Evolutionary conservation across 2,888 invertebrate genomes (phyloP), one percentile per base, ranked within the genome.

Genomic region (Patella depressa): DNA sequence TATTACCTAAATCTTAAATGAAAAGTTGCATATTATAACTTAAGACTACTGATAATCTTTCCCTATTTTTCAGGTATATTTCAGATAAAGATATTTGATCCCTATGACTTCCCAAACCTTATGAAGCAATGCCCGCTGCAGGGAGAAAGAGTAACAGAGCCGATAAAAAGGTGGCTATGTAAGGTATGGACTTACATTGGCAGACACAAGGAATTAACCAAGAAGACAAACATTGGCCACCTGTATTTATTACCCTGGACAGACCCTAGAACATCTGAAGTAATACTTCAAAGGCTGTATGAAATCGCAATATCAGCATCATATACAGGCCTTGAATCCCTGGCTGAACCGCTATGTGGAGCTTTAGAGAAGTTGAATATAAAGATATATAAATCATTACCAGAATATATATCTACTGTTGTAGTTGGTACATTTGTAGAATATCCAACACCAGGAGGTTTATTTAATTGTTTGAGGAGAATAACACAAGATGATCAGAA

Each of bases 361-460:
- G 19, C 65, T 65, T 24, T 65, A 24, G 24, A 65, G 7, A 65
- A 65, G 12, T 14, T 65, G 11, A 24, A 24, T 65, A 24, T 65
- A 19, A 65, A 65, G 14, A 14, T 65, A 3, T 12, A 24, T 24
- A 65, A 19, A 9, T 65, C 65, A 65, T 24, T 65, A 3, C 24
- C 65, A 24, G 24, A 65, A 24, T 24, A 19, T 12, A 65, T 65
- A 65, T 24, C 65, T 24, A 14, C 19, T 24, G 12, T 24, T 4
- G 53, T 80, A 7, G 54, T 74, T 34, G 80, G 80, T 19, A 19
- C 24, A 9, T 29, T 74, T 45, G 70, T 80, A 19, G 59, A 78
- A 24, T 79, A 72, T 59, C 80, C 80, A n/a, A 73, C 74, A 15
- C 11, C 71, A 55, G 54, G 71, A 11, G 80, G 77, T 14, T 17